Base-by-base conservation (phyloP, 2,888 invertebrate genomes). In the Coenonympha arcania region DNA sequence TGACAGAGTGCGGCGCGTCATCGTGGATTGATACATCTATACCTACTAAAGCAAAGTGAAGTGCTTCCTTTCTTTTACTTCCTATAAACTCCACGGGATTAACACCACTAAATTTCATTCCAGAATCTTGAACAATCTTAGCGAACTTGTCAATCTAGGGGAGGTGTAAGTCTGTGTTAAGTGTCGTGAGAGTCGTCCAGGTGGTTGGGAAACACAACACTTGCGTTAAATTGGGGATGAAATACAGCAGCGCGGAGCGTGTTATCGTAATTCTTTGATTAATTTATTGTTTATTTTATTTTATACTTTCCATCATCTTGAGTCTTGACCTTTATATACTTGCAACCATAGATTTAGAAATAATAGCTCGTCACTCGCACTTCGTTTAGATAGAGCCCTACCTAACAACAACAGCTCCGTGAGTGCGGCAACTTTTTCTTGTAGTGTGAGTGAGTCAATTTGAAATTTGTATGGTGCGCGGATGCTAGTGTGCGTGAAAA, bases 151-250 rank as follows among this genome's bases (percentile, higher is more conserved):
- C 46, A 42, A 49, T 50, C 48, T 47, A 44, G 26, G 54, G 60
- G 28, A 51, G 50, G 60, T 53, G 55, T 53, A 53, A 57, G 56
- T 52, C 61, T 57, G 54, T 40, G 58, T 54, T 68, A 65, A 71
- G 71, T 69, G 69, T 57, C 66, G 71, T 71, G 71, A 47, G 71
- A 71, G 44, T n/a, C 34, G 15, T 19, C 41, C 69, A 68, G 66
- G 63, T 68, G 71, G 41, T n/a, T 22, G 51, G 44, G 48, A 46
- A 48, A 44, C 36, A 36, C 49, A 36, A 43, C 46, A 42, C 57
- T 59, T 57, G 61, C 48, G 54, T 60, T 51, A 51, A 48, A 53
- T 64, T 57, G 54, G 58, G 66, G 64, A 55, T 60, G 57, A 61
- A 62, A 59, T 59, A 49, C 57, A 51, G 45, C 20, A 34, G 4